Evolutionary conservation across 2,888 invertebrate genomes (phyloP), one percentile per base, ranked within the genome.

Genomic region (Leptarthrus brevirostris): DNA sequence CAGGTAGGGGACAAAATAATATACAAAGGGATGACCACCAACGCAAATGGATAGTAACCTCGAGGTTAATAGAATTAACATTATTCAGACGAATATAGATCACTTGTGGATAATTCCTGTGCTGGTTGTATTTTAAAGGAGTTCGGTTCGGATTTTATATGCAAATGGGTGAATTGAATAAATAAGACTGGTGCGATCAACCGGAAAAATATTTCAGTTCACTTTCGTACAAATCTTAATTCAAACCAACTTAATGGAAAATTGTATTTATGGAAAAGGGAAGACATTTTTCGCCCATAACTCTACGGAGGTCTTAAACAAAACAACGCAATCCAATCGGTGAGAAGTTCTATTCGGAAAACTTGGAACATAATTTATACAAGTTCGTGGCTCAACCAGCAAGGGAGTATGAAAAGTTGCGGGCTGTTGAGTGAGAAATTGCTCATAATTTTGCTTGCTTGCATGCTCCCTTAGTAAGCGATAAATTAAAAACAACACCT

Each of bases 391-490:
- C 36, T 36, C 58, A 64, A 69, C 74, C 24, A 34, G 74, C 20
- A n/a, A 44, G 30, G 53, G 40, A 64, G 58, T 20, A 74, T 58
- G 34, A 52, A 61, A 61, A 72, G 24, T 72, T 49, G 70, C 16
- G 58, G 24, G 53, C 34, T 22, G 69, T 74, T 34, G 56, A 61
- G 49, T 73, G 75, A 73, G 73, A 73, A 75, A 75, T 75, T 56
- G 73, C 73, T 73, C 75, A 75, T 75, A 73, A 75, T 75, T 73
- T 70, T 73, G 69, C 69, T 52, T 24, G 69, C 56, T 66, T 54
- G 64, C 26, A 64, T 54, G 71, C 53, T 34, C 71, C 73, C 73
- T 73, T 75, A 73, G 73, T 75, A 73, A 66, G 75, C 73, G 58
- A 75, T 75, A 75, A 75, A 75, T 75, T 75, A 75, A 61, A 49